Percentiles rank a stretch among this genome's conserved stretches.
phyloP scores from a whole-genome alignment of 1,140 invertebrate genomes.

The Rhagoletis pomonella region DNA sequence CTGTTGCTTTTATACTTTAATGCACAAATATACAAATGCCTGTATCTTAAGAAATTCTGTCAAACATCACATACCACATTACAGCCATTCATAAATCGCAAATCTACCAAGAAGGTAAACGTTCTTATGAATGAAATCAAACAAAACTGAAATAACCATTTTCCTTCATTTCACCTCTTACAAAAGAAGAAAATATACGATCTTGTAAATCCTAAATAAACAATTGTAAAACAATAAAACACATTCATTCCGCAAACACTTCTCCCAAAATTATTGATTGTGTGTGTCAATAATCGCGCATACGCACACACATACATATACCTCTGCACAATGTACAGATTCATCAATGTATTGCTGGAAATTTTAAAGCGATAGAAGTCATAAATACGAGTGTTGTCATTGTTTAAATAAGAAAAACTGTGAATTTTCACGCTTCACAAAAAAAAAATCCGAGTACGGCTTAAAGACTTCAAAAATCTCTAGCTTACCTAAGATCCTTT shows the following conservation, averaged over 20 bases:
- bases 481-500: background rate
- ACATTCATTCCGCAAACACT: background rate
- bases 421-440: slow-evolving; percentile 44
- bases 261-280: slow-evolving; percentile 3
- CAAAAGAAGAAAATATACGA: background rate
- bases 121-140: slow-evolving; percentile 26
- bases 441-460: background rate
- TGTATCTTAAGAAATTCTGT: background rate
- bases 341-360: background rate
- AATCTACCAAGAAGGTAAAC: background rate
- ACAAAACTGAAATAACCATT: background rate
- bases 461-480: slow-evolving; percentile 9
- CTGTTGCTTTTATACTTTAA: no score
- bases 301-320: background rate
- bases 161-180: background rate
- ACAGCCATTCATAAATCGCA: slow-evolving; percentile 7
- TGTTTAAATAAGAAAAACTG: slow-evolving; percentile 32
- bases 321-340: background rate
- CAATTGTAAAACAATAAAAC: background rate
- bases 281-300: background rate
- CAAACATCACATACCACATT: background rate
- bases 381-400: background rate
- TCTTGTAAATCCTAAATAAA: slow-evolving; percentile 17
- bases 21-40: no score
- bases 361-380: background rate